phyloP scores from a whole-genome alignment of 2,888 invertebrate genomes.

The Tipula helvola region DNA sequence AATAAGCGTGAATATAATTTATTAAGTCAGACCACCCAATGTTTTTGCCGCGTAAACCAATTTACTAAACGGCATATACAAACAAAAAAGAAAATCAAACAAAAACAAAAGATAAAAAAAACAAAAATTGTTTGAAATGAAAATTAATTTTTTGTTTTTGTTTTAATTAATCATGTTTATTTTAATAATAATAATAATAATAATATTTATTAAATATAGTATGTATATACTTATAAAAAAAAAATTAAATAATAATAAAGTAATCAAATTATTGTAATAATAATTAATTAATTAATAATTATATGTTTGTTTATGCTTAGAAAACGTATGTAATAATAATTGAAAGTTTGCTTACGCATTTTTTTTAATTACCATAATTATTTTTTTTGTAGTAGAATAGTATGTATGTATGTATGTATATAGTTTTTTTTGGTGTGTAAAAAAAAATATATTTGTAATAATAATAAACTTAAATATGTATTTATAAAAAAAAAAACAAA shows the following conservation, averaged over 20 bases:
- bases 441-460: not conserved
- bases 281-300: not conserved
- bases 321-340: not conserved
- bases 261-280: not conserved
- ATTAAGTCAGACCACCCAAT: too few species aligned
- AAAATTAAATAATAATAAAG: not conserved
- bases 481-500: not conserved
- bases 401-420: not conserved
- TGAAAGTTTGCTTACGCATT: not conserved
- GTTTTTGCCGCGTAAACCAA: not conserved
- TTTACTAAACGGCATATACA: not conserved
- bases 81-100: not conserved
- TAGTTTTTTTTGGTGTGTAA: not conserved
- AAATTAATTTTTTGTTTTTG: not conserved
- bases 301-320: not conserved
- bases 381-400: not conserved
- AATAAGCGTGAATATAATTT: too few species aligned
- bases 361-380: not conserved
- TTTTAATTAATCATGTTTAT: not conserved
- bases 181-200: not conserved
- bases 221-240: not conserved
- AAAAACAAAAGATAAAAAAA: not conserved
- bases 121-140: not conserved
- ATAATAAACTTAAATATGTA: not conserved
- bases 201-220: not conserved